Evolutionary conservation across 2,113 vertebrate species (phyloP).

Genomic region (Pampusana beccarii): DNA sequence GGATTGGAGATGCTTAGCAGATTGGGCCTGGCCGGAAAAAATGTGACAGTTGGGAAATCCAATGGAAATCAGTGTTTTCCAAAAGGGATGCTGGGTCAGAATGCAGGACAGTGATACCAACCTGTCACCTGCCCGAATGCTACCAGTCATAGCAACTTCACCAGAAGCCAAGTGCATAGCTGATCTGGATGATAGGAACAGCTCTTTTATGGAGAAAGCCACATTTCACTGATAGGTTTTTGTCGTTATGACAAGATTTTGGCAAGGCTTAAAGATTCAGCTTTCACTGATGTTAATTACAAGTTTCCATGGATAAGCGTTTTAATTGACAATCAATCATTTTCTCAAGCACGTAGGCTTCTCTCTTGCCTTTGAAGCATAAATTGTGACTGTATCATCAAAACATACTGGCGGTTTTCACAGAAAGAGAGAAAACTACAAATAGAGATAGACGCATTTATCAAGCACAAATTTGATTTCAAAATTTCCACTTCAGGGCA

Average conservation of each 20-base stretch:
- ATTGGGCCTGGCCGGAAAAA: neutral
- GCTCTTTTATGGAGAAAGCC: neutral
- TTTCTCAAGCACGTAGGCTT: neutral
- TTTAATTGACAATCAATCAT: conserved; percentile 1
- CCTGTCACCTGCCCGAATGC: neutral
- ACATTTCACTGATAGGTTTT: neutral
- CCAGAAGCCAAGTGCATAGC: neutral
- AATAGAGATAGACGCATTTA: neutral
- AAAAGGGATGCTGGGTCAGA: neutral
- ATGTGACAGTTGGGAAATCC: neutral
- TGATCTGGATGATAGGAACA: neutral
- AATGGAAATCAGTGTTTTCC: neutral
- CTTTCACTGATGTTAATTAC: neutral
- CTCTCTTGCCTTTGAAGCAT: neutral
- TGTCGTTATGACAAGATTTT: neutral
- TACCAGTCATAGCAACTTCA: neutral
- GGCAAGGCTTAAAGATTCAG: neutral
- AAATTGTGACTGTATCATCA: neutral
- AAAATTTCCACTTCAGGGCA: neutral
- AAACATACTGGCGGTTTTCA: neutral
- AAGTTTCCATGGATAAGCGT: neutral
- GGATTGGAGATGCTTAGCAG: neutral
- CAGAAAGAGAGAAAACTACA: neutral
- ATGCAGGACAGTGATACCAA: neutral
- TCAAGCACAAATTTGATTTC: neutral